Conservation (phyloP, 2,888 invertebrate genomes). For the Cheilosia soror region DNA sequence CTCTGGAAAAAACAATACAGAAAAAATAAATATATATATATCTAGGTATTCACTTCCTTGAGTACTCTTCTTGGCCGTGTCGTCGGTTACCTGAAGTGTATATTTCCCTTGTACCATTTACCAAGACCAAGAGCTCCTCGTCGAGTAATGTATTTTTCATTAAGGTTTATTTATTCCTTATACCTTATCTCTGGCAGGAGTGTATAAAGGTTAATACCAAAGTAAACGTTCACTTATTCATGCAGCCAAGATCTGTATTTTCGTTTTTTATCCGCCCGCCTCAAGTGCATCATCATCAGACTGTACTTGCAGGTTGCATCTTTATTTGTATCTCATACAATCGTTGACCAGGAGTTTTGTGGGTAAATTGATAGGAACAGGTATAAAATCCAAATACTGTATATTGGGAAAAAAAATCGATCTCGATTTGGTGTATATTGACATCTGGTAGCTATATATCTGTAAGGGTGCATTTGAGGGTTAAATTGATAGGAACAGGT, state of each 20-base stretch:
- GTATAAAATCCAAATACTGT: constrained; percentile 14
- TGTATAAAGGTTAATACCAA: constrained; percentile 30
- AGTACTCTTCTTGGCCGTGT: constrained; percentile 21
- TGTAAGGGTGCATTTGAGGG: background rate
- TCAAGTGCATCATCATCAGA: constrained; percentile 21
- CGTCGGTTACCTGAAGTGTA: constrained; percentile 37
- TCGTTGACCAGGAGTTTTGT: constrained; percentile 9
- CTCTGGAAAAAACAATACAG: background rate
- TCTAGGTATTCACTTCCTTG: constrained; percentile 31
- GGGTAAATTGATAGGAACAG: constrained; percentile 25
- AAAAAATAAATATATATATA: background rate
- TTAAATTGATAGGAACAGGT: constrained; percentile 35
- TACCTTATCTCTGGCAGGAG: constrained; percentile 14
- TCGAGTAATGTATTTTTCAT: constrained; percentile 53
- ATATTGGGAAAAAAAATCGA: constrained; percentile 8
- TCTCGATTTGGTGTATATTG: constrained; percentile 28
- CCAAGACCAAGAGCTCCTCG: background rate
- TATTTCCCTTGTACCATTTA: background rate
- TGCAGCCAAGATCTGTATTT: constrained; percentile 24
- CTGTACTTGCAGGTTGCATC: constrained; percentile 39
- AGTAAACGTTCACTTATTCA: constrained; percentile 32
- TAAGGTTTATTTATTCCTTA: constrained; percentile 44
- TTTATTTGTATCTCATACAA: background rate
- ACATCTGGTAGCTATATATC: constrained; percentile 47
- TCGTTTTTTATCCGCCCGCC: background rate